Conservation (phyloP, 2,113 vertebrate genomes). For the Oncorhynchus keta region DNA sequence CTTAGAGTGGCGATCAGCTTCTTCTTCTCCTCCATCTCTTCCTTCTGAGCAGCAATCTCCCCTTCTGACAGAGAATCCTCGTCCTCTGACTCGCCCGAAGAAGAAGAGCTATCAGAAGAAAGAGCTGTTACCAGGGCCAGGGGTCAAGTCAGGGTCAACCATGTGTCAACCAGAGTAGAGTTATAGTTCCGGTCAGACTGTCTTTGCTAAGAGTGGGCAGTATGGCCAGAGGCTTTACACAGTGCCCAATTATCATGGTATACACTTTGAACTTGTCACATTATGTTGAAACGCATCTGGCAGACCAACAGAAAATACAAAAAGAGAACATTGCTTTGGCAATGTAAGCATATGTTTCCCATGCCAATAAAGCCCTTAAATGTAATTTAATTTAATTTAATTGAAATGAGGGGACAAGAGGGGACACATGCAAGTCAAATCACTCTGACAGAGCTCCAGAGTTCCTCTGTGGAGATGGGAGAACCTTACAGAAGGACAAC, state of each 20-base stretch:
- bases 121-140: conserved; percentile 16
- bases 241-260: background rate
- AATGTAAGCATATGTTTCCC: no score
- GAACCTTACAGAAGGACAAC: no score
- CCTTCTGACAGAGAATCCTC: conserved; percentile 86
- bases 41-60: conserved; percentile 81
- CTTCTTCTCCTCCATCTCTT: conserved; percentile 96
- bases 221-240: background rate
- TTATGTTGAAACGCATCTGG: background rate
- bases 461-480: no score
- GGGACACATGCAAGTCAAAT: no score
- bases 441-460: no score
- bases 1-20: conserved; percentile 87
- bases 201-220: no score
- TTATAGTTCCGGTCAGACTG: background rate
- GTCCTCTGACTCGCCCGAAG: conserved; percentile 61
- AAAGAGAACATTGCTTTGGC: background rate
- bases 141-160: background rate
- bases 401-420: background rate
- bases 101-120: conserved; percentile 61
- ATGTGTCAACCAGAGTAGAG: background rate
- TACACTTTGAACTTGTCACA: background rate
- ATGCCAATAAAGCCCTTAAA: no score
- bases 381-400: no score
- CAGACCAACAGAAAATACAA: background rate